Conservation (phyloP, 2,113 vertebrate genomes). For the Pelecanus crispus region DNA sequence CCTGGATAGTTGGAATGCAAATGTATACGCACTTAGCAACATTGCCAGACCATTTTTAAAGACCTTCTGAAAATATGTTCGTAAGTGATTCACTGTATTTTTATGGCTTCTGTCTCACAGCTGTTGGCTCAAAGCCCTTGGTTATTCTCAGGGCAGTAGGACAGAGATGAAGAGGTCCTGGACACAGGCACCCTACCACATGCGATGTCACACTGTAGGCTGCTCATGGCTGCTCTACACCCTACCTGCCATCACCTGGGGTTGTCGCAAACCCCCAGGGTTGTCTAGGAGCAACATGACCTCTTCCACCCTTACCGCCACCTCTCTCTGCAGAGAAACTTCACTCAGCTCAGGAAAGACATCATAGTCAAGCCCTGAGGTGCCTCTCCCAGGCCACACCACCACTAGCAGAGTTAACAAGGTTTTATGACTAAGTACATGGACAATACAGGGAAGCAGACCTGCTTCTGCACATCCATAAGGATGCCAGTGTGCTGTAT, state of each 20-base stretch:
- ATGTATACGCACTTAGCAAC: background rate
- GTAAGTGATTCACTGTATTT: background rate
- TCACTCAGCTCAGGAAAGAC: background rate
- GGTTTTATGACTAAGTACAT: background rate
- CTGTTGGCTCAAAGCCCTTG: background rate
- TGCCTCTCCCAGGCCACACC: background rate
- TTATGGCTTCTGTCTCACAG: background rate
- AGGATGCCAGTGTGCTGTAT: background rate
- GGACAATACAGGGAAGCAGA: background rate
- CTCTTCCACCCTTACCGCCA: background rate
- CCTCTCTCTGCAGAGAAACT: background rate
- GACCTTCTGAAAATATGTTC: background rate
- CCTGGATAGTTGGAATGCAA: background rate
- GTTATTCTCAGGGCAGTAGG: background rate
- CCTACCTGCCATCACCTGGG: background rate
- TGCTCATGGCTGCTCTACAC: background rate
- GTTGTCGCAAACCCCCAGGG: background rate
- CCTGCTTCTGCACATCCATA: background rate
- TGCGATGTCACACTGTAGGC: background rate
- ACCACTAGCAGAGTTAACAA: background rate
- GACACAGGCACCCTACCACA: background rate
- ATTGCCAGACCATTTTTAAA: background rate
- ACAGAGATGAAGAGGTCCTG: background rate
- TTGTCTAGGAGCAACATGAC: background rate
- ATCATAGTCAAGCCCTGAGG: background rate